A percentile compares a stretch with the other conserved stretches of the same genome.
phyloP scores from a whole-genome alignment of 1,140 invertebrate genomes.

The Heterodera carotae region DNA sequence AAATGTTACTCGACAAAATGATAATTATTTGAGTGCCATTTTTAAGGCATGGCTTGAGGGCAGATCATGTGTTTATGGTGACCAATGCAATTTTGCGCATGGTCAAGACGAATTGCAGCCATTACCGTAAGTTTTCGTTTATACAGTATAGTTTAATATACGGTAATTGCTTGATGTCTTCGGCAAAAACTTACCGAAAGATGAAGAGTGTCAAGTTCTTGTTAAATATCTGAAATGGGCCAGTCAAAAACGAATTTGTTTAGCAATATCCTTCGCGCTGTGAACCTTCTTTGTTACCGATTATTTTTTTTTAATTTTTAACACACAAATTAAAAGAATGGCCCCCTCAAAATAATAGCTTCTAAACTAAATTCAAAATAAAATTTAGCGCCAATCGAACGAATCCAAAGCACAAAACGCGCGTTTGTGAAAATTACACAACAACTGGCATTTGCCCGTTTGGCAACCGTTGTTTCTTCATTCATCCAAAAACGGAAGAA shows the following conservation, averaged over 20 bases:
- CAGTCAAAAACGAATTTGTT: no score
- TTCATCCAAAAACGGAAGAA: conserved; percentile 45
- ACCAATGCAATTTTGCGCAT: conserved; percentile 58
- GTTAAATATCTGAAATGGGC: no score
- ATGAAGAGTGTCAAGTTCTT: no score
- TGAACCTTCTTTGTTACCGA: no score
- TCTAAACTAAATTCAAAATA: no score
- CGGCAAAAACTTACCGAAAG: no score
- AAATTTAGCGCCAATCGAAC: conserved; percentile 23
- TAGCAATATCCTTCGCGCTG: no score
- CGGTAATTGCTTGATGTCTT: not conserved
- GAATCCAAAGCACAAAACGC: conserved; percentile 56
- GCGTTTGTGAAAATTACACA: conserved; percentile 60
- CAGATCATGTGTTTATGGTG: conserved; percentile 47
- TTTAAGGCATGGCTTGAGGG: conserved; percentile 54
- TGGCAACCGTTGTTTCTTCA: conserved; percentile 56
- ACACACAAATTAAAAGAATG: no score
- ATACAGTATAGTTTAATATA: conserved; percentile 2
- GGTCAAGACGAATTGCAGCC: conserved; percentile 49
- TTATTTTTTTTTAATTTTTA: no score
- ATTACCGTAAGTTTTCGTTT: conserved; percentile 32
- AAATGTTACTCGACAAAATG: no score
- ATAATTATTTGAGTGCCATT: no score
- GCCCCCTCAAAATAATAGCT: no score
- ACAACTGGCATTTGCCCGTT: conserved; percentile 56